A percentile compares a stretch with the other conserved stretches of the same genome.
phyloP scores from a whole-genome alignment of 2,113 vertebrate species.

The Trichomycterus rosablanca region DNA sequence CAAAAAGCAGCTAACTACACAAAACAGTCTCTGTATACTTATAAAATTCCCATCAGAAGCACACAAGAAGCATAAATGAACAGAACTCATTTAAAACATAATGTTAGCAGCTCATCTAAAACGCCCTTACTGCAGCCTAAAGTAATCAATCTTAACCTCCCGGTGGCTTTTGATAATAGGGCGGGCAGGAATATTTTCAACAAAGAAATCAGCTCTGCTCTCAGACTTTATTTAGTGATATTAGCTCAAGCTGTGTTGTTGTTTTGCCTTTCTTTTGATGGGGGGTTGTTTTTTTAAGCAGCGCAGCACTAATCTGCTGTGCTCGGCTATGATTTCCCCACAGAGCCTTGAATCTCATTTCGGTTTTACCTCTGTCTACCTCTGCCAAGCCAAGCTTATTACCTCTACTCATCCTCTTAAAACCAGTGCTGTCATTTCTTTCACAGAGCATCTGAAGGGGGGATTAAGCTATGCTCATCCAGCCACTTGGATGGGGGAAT shows the following conservation, averaged over 20 bases:
- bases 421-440: conserved; percentile 34
- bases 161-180: conserved; percentile 1
- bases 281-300: background rate
- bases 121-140: conserved; percentile 17
- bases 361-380: conserved; percentile 21
- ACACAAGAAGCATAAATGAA: conserved; percentile 4
- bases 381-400: conserved; percentile 28
- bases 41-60: background rate
- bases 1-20: conserved; percentile 3
- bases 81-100: conserved; percentile 13
- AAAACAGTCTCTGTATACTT: background rate
- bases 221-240: conserved; percentile 9
- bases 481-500: background rate
- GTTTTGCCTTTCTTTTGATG: background rate
- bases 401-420: conserved; percentile 18
- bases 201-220: background rate
- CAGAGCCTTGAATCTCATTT: conserved; percentile 9
- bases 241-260: background rate
- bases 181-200: background rate
- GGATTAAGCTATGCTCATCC: conserved; percentile 8
- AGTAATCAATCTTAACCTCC: conserved; percentile 4
- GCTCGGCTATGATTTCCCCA: conserved; percentile 19
- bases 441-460: conserved; percentile 32
- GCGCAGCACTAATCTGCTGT: conserved; percentile 1
- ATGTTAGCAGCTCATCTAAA: conserved; percentile 3